These are phyloP conservation scores for Eupithecia abbreviata DNA, from an alignment of 2,888 invertebrate genomes.

Conservation along the genomic window DNA sequence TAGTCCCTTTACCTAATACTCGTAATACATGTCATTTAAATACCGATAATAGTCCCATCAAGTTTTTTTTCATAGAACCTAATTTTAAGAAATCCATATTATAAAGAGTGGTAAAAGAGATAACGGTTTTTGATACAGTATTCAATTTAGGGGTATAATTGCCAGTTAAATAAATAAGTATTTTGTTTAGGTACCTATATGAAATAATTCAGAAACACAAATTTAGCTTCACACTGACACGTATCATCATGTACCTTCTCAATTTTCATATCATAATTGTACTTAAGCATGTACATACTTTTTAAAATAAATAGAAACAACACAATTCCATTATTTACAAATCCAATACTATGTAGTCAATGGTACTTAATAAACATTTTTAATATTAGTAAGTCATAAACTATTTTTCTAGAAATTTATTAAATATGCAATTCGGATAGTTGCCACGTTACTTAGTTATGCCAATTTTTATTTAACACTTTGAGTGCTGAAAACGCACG, in stretches of 20 bases:
- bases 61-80: not conserved
- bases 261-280: conserved; percentile 75
- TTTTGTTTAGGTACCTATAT: not conserved
- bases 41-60: not conserved
- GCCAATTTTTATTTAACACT: conserved; percentile 38
- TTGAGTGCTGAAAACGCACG: too few relatives aligned
- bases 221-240: conserved; percentile 50
- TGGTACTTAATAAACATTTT: conserved; percentile 23
- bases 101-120: not conserved
- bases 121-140: not conserved
- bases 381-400: conserved; percentile 33
- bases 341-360: conserved; percentile 28
- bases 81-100: not conserved
- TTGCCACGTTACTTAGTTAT: conserved; percentile 44
- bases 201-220: conserved; percentile 45
- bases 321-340: conserved; percentile 50
- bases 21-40: not conserved
- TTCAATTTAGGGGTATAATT: not conserved
- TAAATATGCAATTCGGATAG: conserved; percentile 38
- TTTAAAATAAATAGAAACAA: conserved; percentile 56
- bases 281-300: conserved; percentile 73
- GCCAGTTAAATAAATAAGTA: not conserved
- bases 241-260: conserved; percentile 70
- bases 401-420: conserved; percentile 44
- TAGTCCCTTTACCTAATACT: not conserved